Percentiles rank a stretch among this genome's conserved stretches.
Conservation (phyloP, 2,888 invertebrate genomes). For the Resseliella maxima region DNA sequence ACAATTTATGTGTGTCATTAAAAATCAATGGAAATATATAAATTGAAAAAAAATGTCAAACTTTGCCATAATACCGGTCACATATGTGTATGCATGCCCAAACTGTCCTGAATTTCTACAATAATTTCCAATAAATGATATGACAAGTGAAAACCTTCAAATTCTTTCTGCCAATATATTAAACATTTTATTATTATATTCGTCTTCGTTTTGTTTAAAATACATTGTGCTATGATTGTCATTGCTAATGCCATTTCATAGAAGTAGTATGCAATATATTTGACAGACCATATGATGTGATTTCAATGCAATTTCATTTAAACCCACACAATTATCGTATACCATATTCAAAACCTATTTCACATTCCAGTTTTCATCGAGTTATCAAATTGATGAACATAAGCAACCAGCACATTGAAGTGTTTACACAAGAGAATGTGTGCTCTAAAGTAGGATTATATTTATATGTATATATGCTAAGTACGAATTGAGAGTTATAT, state of each 20-base stretch:
- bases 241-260: no score
- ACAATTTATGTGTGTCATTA: no score
- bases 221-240: background rate
- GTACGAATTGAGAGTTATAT: background rate
- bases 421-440: background rate
- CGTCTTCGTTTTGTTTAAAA: background rate
- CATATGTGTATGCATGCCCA: background rate
- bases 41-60: background rate
- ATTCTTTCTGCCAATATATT: background rate
- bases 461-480: background rate
- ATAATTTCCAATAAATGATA: background rate
- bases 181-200: background rate
- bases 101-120: background rate
- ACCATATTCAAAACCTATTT: background rate
- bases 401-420: background rate
- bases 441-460: no score
- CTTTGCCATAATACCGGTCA: no score
- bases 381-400: background rate
- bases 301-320: slow-evolving; percentile 5
- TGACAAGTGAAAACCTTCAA: slow-evolving; percentile 27
- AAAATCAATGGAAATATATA: background rate
- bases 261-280: background rate
- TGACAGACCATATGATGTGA: background rate
- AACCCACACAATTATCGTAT: background rate
- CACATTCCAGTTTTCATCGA: background rate